Base-by-base conservation (phyloP, 2,888 invertebrate species). In the Drosophila cognata region DNA sequence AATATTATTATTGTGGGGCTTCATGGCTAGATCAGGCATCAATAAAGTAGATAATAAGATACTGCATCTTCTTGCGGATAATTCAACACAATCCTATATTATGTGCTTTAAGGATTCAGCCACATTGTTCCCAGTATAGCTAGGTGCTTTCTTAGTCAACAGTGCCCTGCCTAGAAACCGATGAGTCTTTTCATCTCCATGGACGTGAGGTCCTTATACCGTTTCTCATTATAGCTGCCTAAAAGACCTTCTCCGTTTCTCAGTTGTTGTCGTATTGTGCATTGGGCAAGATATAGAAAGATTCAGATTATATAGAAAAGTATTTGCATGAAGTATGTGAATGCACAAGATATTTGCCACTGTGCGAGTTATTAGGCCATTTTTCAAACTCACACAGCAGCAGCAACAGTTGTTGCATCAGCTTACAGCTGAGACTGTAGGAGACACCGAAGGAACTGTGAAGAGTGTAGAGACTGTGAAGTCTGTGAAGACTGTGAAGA, bases 321-420 rank as follows among this genome's bases (percentile, higher is more conserved):
- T 25, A 6, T 31, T 53, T 35, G 25, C 53, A 29, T n/a, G n/a
- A 35, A n/a, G n/a, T n/a, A n/a, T n/a, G 28, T 28, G 36, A 29
- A 28, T 35, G 16, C 36, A 21, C 4, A 36, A 35, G 35, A 10
- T 18, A 38, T 25, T 0, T 48, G 33, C 28, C 78, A 78, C 73
- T 73, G 78, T 78, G 10, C 62, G 35, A 62, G 62, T 33, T 71
- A 71, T 61, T 72, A 60, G 72, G 56, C 69, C 35, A 81, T 77
- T 61, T 66, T 73, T 81, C 66, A 77, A 61, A 57, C 29, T 56
- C 59, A 48, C 31, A 46, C 60, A 61, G 68, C 63, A 74, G 56
- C 31, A 78, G 55, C 74, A 51, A 21, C 59, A 74, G 46, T 73
- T 68, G 72, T 73, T 60, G 73, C 59, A 31, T 33, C 41, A 69